Evolutionary conservation across 1,140 invertebrate genomes (phyloP).

Genomic region (Phymastichus coffea): DNA sequence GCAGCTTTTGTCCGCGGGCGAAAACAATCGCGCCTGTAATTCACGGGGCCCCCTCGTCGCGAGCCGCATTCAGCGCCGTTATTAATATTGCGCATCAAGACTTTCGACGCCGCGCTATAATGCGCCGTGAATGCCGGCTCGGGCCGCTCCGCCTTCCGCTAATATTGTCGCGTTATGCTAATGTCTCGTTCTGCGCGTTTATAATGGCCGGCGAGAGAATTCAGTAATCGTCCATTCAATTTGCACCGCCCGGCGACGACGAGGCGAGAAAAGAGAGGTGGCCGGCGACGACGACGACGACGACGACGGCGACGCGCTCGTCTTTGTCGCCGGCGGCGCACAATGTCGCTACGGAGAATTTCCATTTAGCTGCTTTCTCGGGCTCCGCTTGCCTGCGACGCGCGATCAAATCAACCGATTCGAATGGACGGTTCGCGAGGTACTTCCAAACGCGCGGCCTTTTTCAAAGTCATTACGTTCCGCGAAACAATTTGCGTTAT

Average conservation of each 20-base stretch:
- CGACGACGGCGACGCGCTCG: conserved; percentile 35
- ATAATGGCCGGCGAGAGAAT: conserved; percentile 12
- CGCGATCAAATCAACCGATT: too few relatives aligned
- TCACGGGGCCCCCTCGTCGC: too few relatives aligned
- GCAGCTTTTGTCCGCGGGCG: background rate
- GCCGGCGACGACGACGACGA: too few relatives aligned
- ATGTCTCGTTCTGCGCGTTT: conserved; percentile 9
- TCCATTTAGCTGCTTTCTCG: too few relatives aligned
- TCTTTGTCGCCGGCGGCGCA: too few relatives aligned
- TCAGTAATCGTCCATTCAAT: conserved; percentile 6
- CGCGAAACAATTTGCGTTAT: too few relatives aligned
- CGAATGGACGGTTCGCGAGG: too few relatives aligned
- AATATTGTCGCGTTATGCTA: conserved; percentile 15
- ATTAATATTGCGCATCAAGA: conserved; percentile 17
- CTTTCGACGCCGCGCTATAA: conserved; percentile 9
- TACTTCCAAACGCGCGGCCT: too few relatives aligned
- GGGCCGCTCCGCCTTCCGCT: background rate
- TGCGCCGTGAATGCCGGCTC: background rate
- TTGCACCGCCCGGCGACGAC: conserved; percentile 33
- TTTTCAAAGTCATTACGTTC: too few relatives aligned
- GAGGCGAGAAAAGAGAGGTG: conserved; percentile 30
- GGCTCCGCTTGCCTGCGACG: too few relatives aligned
- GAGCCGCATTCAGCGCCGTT: too few relatives aligned
- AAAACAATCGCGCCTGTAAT: conserved; percentile 8
- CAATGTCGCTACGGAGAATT: too few relatives aligned